Conservation (phyloP, 2,888 invertebrate genomes). For the Synergus laeviventris region DNA sequence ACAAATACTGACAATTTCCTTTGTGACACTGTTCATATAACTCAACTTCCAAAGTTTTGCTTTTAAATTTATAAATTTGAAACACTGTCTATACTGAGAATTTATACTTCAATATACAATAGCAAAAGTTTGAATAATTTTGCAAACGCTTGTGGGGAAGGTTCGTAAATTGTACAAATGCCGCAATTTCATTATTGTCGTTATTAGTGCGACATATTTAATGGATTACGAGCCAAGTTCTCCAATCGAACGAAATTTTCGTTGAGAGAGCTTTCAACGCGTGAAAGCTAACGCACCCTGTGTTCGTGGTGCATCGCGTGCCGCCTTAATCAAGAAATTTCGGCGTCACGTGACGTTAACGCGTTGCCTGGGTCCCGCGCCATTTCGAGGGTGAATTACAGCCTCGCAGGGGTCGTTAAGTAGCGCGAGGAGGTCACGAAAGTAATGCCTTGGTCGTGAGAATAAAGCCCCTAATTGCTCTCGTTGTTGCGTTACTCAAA, state of each 20-base stretch:
- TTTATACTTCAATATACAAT: not conserved
- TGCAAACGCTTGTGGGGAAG: not conserved
- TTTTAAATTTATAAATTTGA: not conserved
- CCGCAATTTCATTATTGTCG: not conserved
- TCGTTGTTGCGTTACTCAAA: slow-evolving; percentile 59
- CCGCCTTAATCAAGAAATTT: slow-evolving; percentile 72
- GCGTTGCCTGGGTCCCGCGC: slow-evolving; percentile 56
- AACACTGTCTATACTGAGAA: not conserved
- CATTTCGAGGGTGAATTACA: slow-evolving; percentile 67
- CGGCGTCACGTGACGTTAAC: slow-evolving; percentile 62
- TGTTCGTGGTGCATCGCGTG: slow-evolving; percentile 60
- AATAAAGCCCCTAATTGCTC: slow-evolving; percentile 66
- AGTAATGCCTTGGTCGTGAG: slow-evolving; percentile 59
- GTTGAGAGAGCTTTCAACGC: slow-evolving; percentile 30
- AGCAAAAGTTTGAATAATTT: not conserved
- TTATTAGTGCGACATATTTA: slow-evolving; percentile 26
- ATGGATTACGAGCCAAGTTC: slow-evolving; percentile 24
- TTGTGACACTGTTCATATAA: not conserved
- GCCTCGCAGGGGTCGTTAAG: slow-evolving; percentile 60
- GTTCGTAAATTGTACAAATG: not conserved
- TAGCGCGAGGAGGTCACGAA: slow-evolving; percentile 58
- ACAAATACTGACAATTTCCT: not conserved
- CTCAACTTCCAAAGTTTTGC: not conserved
- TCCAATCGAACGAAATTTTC: slow-evolving; percentile 29
- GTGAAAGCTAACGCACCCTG: slow-evolving; percentile 21